Percentiles rank a stretch among this genome's conserved stretches.
Conservation (phyloP, 2,113 vertebrate genomes). For the Chinchilla lanigera region DNA sequence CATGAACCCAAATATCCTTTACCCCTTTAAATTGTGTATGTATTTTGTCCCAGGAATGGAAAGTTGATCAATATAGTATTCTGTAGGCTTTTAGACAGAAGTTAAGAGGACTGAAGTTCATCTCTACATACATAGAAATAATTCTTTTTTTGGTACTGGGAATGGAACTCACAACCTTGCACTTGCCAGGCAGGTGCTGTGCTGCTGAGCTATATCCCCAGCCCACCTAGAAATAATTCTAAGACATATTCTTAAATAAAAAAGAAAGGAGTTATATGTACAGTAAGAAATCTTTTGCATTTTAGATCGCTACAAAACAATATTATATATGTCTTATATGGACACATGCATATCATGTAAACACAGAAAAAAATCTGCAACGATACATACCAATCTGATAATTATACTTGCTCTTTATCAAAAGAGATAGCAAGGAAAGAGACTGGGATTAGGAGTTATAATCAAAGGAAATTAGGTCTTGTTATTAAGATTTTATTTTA, state of each 20-base stretch:
- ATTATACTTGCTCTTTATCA: not conserved
- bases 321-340: not conserved
- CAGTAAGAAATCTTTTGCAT: not conserved
- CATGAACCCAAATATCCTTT: not conserved
- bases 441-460: not conserved
- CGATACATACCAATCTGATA: not conserved
- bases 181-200: too few species aligned
- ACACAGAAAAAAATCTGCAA: not conserved
- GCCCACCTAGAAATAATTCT: not conserved
- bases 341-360: not conserved
- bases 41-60: not conserved
- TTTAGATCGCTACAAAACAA: not conserved
- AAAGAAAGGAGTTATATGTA: not conserved
- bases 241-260: not conserved
- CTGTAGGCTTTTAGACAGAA: not conserved
- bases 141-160: too few species aligned
- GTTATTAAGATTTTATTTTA: not conserved
- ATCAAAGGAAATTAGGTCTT: not conserved
- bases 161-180: too few species aligned
- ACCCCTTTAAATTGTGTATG: not conserved
- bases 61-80: not conserved
- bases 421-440: not conserved
- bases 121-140: not conserved
- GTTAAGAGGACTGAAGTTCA: not conserved
- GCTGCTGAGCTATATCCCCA: too few species aligned